A percentile compares a stretch with the other conserved stretches of the same genome.
phyloP scores from a whole-genome alignment of 1,140 invertebrate genomes.

The Cydia fagiglandana region DNA sequence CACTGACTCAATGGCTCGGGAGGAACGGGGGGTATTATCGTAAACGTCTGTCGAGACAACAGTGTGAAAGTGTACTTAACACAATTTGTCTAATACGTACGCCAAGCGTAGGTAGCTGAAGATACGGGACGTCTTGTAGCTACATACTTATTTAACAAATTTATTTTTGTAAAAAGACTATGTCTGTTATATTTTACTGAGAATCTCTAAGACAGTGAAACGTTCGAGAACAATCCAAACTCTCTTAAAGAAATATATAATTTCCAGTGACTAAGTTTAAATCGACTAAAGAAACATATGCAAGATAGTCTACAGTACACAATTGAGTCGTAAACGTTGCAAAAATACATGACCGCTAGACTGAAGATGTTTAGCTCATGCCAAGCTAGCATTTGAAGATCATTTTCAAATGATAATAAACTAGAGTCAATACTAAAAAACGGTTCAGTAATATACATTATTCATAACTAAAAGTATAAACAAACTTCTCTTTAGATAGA shows the following conservation, averaged over 20 bases:
- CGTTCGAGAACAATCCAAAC: too few species aligned
- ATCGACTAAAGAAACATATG: too few species aligned
- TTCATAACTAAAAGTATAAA: slow-evolving; percentile 15
- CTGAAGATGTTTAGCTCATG: neutral
- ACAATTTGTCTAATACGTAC: slow-evolving; percentile 6
- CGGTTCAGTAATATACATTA: slow-evolving; percentile 1
- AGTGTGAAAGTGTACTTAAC: neutral
- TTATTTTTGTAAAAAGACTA: too few species aligned
- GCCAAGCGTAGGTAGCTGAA: neutral
- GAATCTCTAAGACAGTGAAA: too few species aligned
- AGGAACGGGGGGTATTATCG: neutral
- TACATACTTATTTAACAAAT: too few species aligned
- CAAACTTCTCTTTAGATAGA: slow-evolving; percentile 8
- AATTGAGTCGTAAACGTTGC: neutral
- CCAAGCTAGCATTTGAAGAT: neutral
- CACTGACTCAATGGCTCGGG: neutral
- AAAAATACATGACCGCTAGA: neutral
- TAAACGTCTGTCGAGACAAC: neutral
- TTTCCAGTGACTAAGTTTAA: too few species aligned
- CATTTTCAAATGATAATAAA: neutral
- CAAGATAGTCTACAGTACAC: neutral
- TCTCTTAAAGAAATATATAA: too few species aligned
- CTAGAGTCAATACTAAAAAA: neutral
- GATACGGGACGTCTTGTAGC: neutral
- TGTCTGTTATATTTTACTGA: too few species aligned